These are phyloP conservation scores for Cheilosia impressa DNA, from an alignment of 2,888 invertebrate species.

Conservation along the genomic window DNA sequence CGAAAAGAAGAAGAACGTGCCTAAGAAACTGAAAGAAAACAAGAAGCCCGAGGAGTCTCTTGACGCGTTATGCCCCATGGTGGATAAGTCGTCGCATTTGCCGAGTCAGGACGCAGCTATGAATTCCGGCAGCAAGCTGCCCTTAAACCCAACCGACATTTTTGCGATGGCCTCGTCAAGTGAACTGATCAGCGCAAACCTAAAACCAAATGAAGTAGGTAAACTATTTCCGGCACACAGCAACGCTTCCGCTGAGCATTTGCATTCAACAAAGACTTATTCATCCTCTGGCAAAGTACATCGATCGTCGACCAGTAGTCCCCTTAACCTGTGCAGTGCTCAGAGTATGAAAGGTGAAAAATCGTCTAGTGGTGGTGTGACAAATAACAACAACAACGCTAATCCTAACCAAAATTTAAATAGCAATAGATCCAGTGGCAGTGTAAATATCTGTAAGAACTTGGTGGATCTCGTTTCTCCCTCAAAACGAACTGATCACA, in stretches of 20 bases:
- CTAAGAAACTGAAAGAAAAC: constrained; percentile 77
- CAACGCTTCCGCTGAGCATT: constrained; percentile 60
- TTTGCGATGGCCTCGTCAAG: constrained; percentile 50
- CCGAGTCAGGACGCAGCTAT: constrained; percentile 15
- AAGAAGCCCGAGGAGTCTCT: constrained; percentile 73
- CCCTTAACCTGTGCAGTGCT: constrained; percentile 57
- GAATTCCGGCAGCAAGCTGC: constrained; percentile 46
- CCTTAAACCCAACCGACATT: constrained; percentile 47
- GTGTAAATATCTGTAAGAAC: constrained; percentile 63
- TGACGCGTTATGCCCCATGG: neutral
- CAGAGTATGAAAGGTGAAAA: constrained; percentile 56
- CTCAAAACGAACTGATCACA: constrained; percentile 81
- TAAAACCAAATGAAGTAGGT: constrained; percentile 52
- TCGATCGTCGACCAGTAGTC: constrained; percentile 65
- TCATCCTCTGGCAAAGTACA: constrained; percentile 60
- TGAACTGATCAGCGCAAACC: constrained; percentile 41
- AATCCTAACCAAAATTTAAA: constrained; percentile 73
- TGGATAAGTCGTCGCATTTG: constrained; percentile 24
- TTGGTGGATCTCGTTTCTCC: constrained; percentile 78
- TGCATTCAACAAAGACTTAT: constrained; percentile 66
- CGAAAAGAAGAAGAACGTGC: constrained; percentile 79
- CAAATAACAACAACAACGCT: constrained; percentile 71
- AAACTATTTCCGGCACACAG: constrained; percentile 64
- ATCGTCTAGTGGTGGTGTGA: constrained; percentile 59
- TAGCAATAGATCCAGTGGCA: constrained; percentile 57